phyloP scores from a whole-genome alignment of 2,113 vertebrate species.

The Heterotis niloticus region DNA sequence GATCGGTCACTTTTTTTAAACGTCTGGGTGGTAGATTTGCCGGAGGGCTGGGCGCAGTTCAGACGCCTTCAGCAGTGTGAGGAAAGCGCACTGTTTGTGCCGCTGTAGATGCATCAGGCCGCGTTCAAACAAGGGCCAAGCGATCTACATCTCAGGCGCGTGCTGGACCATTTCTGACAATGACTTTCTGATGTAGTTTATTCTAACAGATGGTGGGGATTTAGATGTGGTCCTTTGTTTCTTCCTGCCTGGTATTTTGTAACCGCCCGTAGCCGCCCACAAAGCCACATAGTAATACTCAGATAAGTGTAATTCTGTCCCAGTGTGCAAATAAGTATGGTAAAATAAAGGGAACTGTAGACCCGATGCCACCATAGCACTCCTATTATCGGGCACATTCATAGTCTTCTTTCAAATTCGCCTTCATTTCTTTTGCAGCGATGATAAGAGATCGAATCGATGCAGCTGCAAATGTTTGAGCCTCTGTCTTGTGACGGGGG shows the following conservation, averaged over 20 bases:
- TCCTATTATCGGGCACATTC: too few relatives aligned
- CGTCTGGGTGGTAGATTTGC: constrained; percentile 50
- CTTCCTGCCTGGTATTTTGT: constrained; percentile 82
- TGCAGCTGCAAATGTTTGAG: not conserved
- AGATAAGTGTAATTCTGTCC: too few relatives aligned
- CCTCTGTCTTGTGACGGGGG: too few relatives aligned
- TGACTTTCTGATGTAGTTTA: constrained; percentile 77
- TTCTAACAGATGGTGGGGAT: constrained; percentile 69
- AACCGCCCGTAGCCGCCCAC: constrained; percentile 69
- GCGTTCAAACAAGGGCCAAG: constrained; percentile 59
- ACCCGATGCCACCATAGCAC: not conserved
- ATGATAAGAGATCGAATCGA: not conserved
- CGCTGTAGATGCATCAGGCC: constrained; percentile 49
- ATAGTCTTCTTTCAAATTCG: too few relatives aligned
- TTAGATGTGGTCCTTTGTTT: constrained; percentile 78
- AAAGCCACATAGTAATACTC: constrained; percentile 67
- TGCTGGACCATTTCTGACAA: constrained; percentile 68
- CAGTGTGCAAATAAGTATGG: too few relatives aligned
- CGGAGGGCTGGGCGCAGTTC: constrained; percentile 38
- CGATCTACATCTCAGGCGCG: constrained; percentile 58
- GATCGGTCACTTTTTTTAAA: constrained; percentile 53
- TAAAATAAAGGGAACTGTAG: too few relatives aligned
- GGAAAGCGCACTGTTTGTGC: constrained; percentile 34
- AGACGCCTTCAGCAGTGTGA: too few relatives aligned
- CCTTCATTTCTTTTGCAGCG: not conserved